Conservation (phyloP, 2,888 invertebrate species). For the Drosophila merina region DNA sequence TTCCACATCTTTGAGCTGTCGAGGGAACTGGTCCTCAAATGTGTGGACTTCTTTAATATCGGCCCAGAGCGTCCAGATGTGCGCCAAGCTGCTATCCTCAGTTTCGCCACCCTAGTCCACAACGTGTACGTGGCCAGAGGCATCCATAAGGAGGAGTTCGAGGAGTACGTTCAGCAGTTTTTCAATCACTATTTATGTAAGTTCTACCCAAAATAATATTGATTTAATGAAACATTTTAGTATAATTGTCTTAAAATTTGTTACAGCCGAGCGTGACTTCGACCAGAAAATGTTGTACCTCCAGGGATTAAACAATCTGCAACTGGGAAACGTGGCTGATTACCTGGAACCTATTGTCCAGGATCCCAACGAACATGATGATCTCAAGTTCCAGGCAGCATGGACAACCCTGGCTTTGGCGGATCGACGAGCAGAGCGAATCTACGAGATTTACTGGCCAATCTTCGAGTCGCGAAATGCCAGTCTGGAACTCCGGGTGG, state of each 20-base stretch:
- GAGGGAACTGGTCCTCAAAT: slow-evolving; percentile 85
- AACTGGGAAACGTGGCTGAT: slow-evolving; percentile 85
- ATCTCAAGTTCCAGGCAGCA: slow-evolving; percentile 87
- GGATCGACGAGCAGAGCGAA: slow-evolving; percentile 85
- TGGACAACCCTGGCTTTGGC: slow-evolving; percentile 86
- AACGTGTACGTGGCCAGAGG: slow-evolving; percentile 86
- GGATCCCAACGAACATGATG: slow-evolving; percentile 85
- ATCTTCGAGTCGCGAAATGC: slow-evolving; percentile 88
- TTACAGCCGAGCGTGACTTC: slow-evolving; percentile 87
- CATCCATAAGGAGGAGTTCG: slow-evolving; percentile 87
- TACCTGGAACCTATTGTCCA: slow-evolving; percentile 85
- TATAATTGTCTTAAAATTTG: neutral
- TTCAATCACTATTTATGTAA: slow-evolving; percentile 89
- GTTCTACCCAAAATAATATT: slow-evolving; percentile 21
- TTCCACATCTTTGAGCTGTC: slow-evolving; percentile 88
- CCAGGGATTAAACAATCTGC: slow-evolving; percentile 88
- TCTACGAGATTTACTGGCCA: slow-evolving; percentile 88
- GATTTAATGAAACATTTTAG: neutral
- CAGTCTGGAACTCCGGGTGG: slow-evolving; percentile 88
- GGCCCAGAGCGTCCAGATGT: slow-evolving; percentile 85
- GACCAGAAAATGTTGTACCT: slow-evolving; percentile 89
- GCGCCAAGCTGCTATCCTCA: slow-evolving; percentile 88
- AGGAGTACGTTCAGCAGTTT: slow-evolving; percentile 89
- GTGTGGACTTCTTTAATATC: slow-evolving; percentile 85
- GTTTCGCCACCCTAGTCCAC: slow-evolving; percentile 88